Base-by-base conservation (phyloP, 2,113 vertebrate species). In the Pelmatolapia mariae region DNA sequence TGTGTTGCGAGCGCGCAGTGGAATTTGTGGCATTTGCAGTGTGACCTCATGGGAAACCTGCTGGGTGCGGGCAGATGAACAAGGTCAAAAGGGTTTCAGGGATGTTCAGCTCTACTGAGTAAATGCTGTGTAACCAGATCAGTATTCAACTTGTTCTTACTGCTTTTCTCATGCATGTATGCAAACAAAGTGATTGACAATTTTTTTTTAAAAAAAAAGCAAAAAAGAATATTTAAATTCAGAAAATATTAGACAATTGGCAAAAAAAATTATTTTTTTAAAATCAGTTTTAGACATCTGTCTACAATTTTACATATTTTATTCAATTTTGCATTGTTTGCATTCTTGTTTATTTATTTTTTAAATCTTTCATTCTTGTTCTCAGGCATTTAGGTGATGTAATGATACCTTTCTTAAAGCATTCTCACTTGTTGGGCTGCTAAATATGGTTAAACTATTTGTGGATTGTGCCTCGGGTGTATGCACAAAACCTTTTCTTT, bases 1-100 rank as follows among this genome's bases (percentile, higher is more conserved):
- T 84, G 76, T 80, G 83, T 16, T 84, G 84, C 18, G 15, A 50
- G 26, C n/a, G 78, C 13, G 4, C 16, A 4, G 7, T 36, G 66
- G 79, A 87, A 88, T 93, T 86, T 61, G 83, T 80, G 81, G 81
- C 31, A 87, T 91, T 92, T 80, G 80, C 78, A 40, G 31, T 10
- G 57, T 91, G 90, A 91, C 71, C 68, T 91, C 53, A 91, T 16
- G 5, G 8, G 45, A 86, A 81, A 85, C 78, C 57, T 31, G 81
- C 52, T 4, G 0, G 52, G 47, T 76, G 33, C 40, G 29, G 82
- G 47, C 40, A 85, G 57, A 89, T 89, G 86, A 81, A 89, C 4
- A 10, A 93, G 89, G 88, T 90, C 89, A 87, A 24, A 53, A 22
- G 36, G 36, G 16, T 76, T 83, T 2, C 10, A 86, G 31, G 86